These are phyloP conservation scores for Pseudococcus viburni DNA, from an alignment of 2,888 invertebrate genomes.

Conservation along the genomic window DNA sequence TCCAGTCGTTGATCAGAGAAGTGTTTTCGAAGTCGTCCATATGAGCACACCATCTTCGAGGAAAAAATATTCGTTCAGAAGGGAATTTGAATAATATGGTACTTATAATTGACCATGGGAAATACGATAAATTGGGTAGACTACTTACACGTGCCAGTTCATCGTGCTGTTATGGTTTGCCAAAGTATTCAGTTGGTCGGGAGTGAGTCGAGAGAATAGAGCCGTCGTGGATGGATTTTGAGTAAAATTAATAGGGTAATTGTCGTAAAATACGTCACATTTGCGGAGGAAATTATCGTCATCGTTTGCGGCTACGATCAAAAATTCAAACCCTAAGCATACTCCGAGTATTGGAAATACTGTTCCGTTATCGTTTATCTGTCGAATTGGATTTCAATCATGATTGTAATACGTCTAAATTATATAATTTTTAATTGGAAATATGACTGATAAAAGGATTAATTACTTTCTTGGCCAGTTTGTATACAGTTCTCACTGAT, in stretches of 20 bases:
- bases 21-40: neutral
- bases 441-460: too few relatives aligned
- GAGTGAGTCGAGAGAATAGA: neutral
- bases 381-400: constrained; percentile 62
- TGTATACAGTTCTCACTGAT: constrained; percentile 78
- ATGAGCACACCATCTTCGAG: constrained; percentile 18
- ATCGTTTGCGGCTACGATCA: constrained; percentile 76
- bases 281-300: neutral
- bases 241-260: constrained; percentile 8
- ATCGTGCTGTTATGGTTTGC: neutral
- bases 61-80: neutral
- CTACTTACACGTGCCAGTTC: constrained; percentile 34
- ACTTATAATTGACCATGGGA: neutral
- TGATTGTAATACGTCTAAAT: too few relatives aligned
- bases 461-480: constrained; percentile 69
- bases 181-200: neutral
- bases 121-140: neutral
- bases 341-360: constrained; percentile 91
- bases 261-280: constrained; percentile 19
- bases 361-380: constrained; percentile 78
- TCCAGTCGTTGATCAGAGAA: constrained; percentile 3
- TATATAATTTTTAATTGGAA: too few relatives aligned
- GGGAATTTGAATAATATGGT: neutral
- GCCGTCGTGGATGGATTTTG: neutral
- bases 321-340: constrained; percentile 89